phyloP scores from a whole-genome alignment of 2,888 invertebrate species.

The Dorcus hopei region DNA sequence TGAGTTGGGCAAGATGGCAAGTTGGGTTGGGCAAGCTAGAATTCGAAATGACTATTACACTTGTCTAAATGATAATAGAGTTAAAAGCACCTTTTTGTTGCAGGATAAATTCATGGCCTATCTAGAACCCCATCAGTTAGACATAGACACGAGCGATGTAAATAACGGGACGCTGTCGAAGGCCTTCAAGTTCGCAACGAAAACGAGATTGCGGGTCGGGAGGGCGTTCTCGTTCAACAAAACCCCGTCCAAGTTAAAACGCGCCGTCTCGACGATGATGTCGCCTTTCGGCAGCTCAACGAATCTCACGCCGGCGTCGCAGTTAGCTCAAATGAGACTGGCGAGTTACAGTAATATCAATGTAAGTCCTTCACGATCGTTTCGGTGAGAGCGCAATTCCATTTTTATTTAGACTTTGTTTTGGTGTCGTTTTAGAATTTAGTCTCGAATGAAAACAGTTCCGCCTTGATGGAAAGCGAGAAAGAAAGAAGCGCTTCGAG shows the following conservation, averaged over 20 bases:
- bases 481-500: too few relatives aligned
- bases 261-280: slow-evolving; percentile 94
- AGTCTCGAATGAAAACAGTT: background rate
- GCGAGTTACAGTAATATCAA: slow-evolving; percentile 85
- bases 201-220: slow-evolving; percentile 83
- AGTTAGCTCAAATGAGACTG: slow-evolving; percentile 80
- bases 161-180: slow-evolving; percentile 84
- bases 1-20: too few relatives aligned
- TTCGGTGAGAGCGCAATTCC: background rate
- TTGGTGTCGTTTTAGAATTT: slow-evolving; percentile 4
- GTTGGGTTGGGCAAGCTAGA: too few relatives aligned
- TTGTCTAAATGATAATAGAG: background rate
- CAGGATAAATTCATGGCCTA: slow-evolving; percentile 79
- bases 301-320: slow-evolving; percentile 78
- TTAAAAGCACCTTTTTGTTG: slow-evolving; percentile 29
- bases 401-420: slow-evolving; percentile 6
- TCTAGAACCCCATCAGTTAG: slow-evolving; percentile 77
- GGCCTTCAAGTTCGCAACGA: slow-evolving; percentile 84
- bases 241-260: slow-evolving; percentile 89
- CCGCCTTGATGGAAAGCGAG: too few relatives aligned
- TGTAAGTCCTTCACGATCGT: slow-evolving; percentile 54
- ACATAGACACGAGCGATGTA: slow-evolving; percentile 85
- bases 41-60: background rate
- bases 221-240: slow-evolving; percentile 94
- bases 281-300: slow-evolving; percentile 84